Evolutionary conservation across 2,797 vertebrate genomes (phyloP).

Genomic region (Ispidina lecontei): DNA sequence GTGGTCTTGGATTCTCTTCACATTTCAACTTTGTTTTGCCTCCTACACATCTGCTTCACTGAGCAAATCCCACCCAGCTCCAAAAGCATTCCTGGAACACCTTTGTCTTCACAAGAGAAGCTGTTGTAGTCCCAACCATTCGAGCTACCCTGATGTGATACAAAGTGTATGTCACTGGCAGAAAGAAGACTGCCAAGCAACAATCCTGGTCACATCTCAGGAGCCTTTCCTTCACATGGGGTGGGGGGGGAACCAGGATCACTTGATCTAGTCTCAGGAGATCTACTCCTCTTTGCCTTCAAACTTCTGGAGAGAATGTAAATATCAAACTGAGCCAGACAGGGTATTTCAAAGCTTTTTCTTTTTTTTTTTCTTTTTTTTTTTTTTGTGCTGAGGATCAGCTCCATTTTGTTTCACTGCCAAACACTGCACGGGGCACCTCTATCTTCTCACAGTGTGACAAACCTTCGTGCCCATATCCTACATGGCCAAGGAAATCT

Average conservation of each 20-base stretch:
- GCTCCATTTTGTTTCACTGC: not conserved
- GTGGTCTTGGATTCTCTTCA: not conserved
- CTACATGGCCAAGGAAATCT: not conserved
- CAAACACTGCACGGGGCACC: not conserved
- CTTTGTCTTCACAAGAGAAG: not conserved
- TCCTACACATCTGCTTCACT: not conserved
- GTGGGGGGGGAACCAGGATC: too few relatives aligned
- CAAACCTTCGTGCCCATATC: not conserved
- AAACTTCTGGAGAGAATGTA: not conserved
- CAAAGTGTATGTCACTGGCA: not conserved
- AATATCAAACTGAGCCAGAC: not conserved
- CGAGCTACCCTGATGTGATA: not conserved
- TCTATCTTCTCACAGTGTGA: not conserved
- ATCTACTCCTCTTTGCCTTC: not conserved
- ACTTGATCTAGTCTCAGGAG: not conserved
- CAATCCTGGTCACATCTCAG: not conserved
- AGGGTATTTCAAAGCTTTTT: not conserved
- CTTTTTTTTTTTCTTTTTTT: not conserved
- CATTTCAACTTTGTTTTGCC: not conserved
- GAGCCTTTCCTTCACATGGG: not conserved
- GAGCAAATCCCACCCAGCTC: not conserved
- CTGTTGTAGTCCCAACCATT: not conserved
- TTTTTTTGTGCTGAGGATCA: not conserved
- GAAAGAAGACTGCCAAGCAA: not conserved
- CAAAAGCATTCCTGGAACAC: not conserved